Evolutionary conservation across 2,888 invertebrate species (phyloP), one percentile per base, ranked within the genome.

Genomic region (Idaea dimidiata): DNA sequence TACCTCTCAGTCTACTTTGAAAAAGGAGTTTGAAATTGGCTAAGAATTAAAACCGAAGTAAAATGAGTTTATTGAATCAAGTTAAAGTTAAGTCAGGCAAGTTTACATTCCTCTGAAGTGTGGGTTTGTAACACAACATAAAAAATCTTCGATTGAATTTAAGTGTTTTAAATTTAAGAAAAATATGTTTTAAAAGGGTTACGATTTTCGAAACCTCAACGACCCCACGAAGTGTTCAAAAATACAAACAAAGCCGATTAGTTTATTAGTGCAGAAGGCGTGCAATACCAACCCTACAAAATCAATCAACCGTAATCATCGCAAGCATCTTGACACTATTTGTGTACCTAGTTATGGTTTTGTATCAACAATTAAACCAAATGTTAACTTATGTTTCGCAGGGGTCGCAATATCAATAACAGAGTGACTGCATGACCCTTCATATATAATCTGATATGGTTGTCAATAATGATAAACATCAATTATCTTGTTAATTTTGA

Each of bases 351-450:
- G n/a, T 65, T 65, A 63, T 58, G 62, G 58, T 43, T 43, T 43
- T 43, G 10, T 60, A 59, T 57, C 43, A 74, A 78, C 81, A 77
- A 87, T 87, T 86, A 87, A 64, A 74, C 81, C 88, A 83, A 87
- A 87, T 88, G 88, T 63, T 69, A 68, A 58, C 59, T 60, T 63
- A 71, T 43, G 43, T 43, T 43, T 43, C 10, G 66, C 61, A 63
- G 66, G 64, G 69, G 63, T 43, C 43, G 43, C 43, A 43, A 43
- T 43, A 43, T 43, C 43, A 43, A 43, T 43, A 14, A 43, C 43
- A 14, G 43, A 43, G 14, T 57, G 63, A 65, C 33, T 62, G 14
- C 43, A 43, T 64, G 62, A 67, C 66, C 65, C 67, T 61, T 60
- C 59, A 61, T 58, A 61, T 58, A 53, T 16, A 55, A 57, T 43